A percentile compares a stretch with the other conserved stretches of the same genome.
Evolutionary conservation across 64 coral and sea anemone species (phyloP).

Genomic region (Cladopsammia gracilis): DNA sequence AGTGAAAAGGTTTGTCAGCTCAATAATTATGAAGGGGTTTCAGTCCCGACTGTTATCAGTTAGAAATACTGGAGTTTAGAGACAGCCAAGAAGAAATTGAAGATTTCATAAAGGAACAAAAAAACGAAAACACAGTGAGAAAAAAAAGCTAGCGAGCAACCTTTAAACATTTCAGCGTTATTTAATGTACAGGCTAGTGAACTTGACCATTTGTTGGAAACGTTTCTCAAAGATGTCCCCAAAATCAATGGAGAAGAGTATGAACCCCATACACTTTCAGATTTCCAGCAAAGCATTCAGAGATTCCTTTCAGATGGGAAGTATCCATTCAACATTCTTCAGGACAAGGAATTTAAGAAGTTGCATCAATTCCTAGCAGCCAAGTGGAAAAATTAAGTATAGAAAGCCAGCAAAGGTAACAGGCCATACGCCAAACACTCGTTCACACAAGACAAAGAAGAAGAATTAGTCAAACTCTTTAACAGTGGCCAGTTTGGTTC

Average conservation of each 20-base stretch:
- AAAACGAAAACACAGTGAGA: too few relatives aligned
- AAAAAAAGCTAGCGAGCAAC: too few relatives aligned
- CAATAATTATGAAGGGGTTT: too few relatives aligned
- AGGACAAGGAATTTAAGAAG: neutral
- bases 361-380: too few relatives aligned
- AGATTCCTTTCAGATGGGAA: neutral
- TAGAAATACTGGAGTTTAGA: too few relatives aligned
- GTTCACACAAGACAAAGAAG: neutral
- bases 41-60: too few relatives aligned
- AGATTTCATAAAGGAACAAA: too few relatives aligned
- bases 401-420: too few relatives aligned
- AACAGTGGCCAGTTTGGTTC: constrained; percentile 8
- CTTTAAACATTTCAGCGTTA: neutral
- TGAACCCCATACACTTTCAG: neutral
- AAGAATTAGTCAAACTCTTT: neutral
- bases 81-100: too few relatives aligned
- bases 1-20: neutral
- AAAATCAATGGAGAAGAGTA: neutral
- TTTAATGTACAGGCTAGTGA: neutral
- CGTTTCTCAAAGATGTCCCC: neutral
- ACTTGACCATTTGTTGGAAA: too few relatives aligned
- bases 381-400: too few relatives aligned
- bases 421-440: neutral
- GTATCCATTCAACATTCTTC: neutral
- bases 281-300: neutral